Percentiles rank a stretch among this genome's conserved stretches.
Evolutionary conservation across 2,113 vertebrate genomes (phyloP).

Genomic region (Cervus canadensis): DNA sequence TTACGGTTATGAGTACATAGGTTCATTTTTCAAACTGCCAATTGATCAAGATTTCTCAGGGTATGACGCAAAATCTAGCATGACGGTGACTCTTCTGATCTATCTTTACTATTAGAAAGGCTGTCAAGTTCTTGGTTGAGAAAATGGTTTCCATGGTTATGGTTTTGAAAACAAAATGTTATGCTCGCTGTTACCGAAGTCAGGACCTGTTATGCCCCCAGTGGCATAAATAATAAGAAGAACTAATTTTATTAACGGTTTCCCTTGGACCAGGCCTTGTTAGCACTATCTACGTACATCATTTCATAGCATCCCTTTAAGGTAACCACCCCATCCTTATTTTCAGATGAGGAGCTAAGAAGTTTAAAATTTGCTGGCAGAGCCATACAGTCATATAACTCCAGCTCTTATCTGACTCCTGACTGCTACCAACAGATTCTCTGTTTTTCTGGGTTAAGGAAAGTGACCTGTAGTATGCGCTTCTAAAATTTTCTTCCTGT

Average conservation of each 20-base stretch:
- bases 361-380: neutral
- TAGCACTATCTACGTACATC: neutral
- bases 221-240: neutral
- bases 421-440: neutral
- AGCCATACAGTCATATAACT: neutral
- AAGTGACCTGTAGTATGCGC: neutral
- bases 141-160: neutral
- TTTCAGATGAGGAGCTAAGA: neutral
- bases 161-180: constrained; percentile 47
- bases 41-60: neutral
- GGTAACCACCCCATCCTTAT: neutral
- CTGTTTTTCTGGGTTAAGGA: neutral
- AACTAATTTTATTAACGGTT: neutral
- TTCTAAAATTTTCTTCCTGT: neutral
- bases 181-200: accelerated
- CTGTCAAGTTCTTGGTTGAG: neutral
- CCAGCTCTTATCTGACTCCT: neutral
- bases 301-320: neutral
- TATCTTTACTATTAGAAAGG: neutral
- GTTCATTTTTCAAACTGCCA: neutral
- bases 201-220: neutral
- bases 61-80: neutral
- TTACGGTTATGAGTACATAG: neutral
- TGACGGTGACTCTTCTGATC: neutral
- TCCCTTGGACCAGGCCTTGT: neutral